Percentiles rank a stretch among this genome's conserved stretches.
These are phyloP conservation scores for Sebastes taczanowskii DNA, from an alignment of 2,797 vertebrate species.

Conservation along the genomic window DNA sequence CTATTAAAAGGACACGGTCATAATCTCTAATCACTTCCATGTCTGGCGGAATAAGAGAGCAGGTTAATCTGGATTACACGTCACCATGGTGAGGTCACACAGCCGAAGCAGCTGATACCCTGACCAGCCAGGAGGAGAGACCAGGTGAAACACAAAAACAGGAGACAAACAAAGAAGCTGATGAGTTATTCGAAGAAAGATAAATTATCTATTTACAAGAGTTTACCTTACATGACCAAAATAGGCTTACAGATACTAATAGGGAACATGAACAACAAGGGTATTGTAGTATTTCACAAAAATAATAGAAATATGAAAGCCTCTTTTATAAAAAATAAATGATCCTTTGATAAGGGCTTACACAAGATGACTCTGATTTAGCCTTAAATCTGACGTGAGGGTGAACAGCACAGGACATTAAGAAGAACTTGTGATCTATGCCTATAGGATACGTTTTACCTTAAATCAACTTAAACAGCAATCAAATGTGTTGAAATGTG, in stretches of 20 bases:
- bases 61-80: slow-evolving; percentile 80
- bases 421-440: slow-evolving; percentile 55
- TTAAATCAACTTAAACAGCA: background rate
- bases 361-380: slow-evolving; percentile 1
- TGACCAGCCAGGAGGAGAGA: slow-evolving; percentile 24
- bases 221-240: background rate
- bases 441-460: slow-evolving; percentile 43
- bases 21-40: slow-evolving; percentile 81
- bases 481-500: background rate
- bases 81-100: slow-evolving; percentile 70
- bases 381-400: slow-evolving; percentile 1
- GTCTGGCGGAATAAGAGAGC: slow-evolving; percentile 73
- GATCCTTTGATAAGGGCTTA: slow-evolving; percentile 8
- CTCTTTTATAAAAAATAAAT: slow-evolving; percentile 6
- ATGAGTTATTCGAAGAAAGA: background rate
- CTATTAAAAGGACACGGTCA: slow-evolving; percentile 75
- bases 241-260: background rate
- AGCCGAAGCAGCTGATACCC: slow-evolving; percentile 50
- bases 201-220: background rate
- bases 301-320: slow-evolving; percentile 5
- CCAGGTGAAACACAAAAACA: slow-evolving; percentile 19
- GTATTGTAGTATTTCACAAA: background rate
- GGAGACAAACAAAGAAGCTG: background rate
- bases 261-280: background rate
- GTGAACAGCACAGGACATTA: slow-evolving; percentile 7